These are phyloP conservation scores for Chrysolina americana DNA, from an alignment of 2,888 invertebrate genomes.

Conservation along the genomic window DNA sequence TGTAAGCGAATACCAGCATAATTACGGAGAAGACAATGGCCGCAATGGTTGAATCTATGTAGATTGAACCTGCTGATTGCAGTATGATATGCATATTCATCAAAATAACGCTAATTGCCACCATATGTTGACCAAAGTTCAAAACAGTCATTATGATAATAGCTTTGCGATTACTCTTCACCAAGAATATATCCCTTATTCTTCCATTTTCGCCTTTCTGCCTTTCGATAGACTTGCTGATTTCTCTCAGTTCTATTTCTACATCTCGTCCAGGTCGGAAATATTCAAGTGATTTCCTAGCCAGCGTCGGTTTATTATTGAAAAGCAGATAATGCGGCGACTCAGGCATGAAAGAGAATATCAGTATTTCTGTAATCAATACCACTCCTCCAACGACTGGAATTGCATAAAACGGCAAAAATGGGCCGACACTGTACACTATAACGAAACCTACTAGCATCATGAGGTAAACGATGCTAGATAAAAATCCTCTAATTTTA, in stretches of 20 bases:
- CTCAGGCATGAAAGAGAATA: conserved; percentile 65
- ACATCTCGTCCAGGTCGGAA: conserved; percentile 58
- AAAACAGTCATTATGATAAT: conserved; percentile 65
- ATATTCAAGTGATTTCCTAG: conserved; percentile 58
- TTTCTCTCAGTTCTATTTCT: conserved; percentile 63
- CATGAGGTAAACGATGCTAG: conserved; percentile 63
- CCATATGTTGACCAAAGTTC: conserved; percentile 66
- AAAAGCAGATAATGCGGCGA: conserved; percentile 64
- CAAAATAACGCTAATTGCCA: conserved; percentile 65
- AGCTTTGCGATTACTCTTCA: conserved; percentile 64
- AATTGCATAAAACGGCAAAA: conserved; percentile 58
- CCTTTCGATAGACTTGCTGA: conserved; percentile 61
- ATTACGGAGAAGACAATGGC: conserved; percentile 65
- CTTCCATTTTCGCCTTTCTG: conserved; percentile 63
- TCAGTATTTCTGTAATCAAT: conserved; percentile 58
- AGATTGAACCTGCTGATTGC: conserved; percentile 62
- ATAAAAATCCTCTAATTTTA: conserved; percentile 63
- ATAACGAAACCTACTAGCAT: conserved; percentile 64
- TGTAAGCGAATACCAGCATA: conserved; percentile 62
- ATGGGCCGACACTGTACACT: conserved; percentile 60
- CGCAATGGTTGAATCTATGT: conserved; percentile 59
- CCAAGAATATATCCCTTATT: conserved; percentile 63
- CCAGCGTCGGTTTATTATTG: conserved; percentile 58
- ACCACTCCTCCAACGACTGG: conserved; percentile 61
- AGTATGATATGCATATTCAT: conserved; percentile 67